A percentile compares a stretch with the other conserved stretches of the same genome.
Conservation (phyloP, 2,113 vertebrate genomes). For the human region DNA sequence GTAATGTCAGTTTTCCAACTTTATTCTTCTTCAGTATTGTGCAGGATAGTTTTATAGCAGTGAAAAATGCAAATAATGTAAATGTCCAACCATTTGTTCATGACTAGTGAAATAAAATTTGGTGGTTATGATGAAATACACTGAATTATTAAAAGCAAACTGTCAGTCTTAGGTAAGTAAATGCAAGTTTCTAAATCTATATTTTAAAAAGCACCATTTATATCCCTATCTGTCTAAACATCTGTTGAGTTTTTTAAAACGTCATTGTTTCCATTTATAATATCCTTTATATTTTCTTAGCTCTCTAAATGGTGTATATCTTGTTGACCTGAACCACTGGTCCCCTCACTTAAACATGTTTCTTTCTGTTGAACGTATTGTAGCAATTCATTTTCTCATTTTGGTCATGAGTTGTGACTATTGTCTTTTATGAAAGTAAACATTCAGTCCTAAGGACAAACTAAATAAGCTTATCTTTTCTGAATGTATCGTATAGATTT, state of each 20-base stretch:
- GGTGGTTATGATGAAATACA: neutral
- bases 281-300: neutral
- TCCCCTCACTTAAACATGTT: neutral
- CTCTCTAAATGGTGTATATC: neutral
- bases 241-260: neutral
- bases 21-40: neutral
- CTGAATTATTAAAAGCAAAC: constrained; percentile 9
- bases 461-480: neutral
- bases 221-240: neutral
- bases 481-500: neutral
- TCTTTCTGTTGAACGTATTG: neutral
- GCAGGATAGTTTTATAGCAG: neutral
- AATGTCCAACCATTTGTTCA: neutral
- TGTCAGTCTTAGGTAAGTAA: neutral
- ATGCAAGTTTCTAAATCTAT: neutral
- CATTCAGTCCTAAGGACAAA: neutral
- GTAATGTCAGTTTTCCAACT: neutral
- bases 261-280: neutral
- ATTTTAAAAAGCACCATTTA: neutral
- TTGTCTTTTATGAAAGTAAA: constrained; percentile 16
- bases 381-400: neutral
- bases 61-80: neutral
- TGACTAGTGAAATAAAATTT: neutral
- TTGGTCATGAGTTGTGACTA: neutral
- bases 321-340: neutral